Evolutionary conservation across 2,888 invertebrate genomes (phyloP).

Genomic region (Rapana venosa): DNA sequence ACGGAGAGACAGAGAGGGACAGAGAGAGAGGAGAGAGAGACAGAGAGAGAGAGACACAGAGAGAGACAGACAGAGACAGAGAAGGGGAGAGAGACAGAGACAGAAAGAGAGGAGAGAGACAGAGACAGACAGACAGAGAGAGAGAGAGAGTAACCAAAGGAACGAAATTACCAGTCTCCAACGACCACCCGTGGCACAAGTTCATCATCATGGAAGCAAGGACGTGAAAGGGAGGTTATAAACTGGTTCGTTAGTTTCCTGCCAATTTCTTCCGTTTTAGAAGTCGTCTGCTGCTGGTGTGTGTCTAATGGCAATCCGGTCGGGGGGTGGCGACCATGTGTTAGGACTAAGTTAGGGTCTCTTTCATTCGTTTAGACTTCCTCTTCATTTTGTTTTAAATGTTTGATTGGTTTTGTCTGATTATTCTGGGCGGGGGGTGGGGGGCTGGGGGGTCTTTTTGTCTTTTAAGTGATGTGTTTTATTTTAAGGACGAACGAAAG

Average conservation of each 20-base stretch:
- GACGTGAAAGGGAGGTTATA: background rate
- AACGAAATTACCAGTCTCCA: background rate
- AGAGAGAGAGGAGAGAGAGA: background rate
- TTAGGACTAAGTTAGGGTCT: background rate
- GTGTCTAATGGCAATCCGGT: no score
- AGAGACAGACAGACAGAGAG: conserved; percentile 4
- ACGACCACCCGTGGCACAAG: no score
- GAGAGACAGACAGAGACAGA: background rate
- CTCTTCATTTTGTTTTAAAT: no score
- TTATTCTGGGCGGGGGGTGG: no score
- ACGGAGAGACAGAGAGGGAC: background rate
- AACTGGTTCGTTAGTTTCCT: background rate
- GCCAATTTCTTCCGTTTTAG: no score
- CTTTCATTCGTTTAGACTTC: no score
- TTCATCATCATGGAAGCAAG: background rate
- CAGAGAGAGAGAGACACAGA: background rate
- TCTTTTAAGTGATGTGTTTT: no score
- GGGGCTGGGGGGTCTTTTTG: no score
- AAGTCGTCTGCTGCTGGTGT: no score
- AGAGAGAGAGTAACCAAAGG: background rate
- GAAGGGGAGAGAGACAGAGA: background rate
- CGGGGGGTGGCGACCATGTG: no score
- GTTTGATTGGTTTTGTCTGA: no score
- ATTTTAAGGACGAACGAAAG: no score
- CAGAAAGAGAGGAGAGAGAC: conserved; percentile 13